Evolutionary conservation across 2,888 invertebrate species (phyloP).

Genomic region (Caradrina clavipalpis): DNA sequence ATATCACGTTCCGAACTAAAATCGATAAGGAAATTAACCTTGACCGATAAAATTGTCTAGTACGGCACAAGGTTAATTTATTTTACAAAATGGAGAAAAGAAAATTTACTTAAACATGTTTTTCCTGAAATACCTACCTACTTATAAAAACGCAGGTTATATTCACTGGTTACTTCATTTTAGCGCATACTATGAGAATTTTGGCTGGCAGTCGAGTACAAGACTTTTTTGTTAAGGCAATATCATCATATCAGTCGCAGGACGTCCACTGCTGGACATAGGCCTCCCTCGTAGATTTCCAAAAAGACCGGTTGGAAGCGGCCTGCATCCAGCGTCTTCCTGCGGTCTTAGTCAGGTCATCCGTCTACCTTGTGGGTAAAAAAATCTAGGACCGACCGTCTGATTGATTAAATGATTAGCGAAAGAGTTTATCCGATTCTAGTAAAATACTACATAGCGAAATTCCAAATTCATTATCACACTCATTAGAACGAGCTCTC

Average conservation of each 20-base stretch:
- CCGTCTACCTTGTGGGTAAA: too few species aligned
- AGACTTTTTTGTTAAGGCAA: too few species aligned
- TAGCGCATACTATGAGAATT: not conserved
- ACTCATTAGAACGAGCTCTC: not conserved
- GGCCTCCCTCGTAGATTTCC: too few species aligned
- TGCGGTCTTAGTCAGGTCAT: too few species aligned
- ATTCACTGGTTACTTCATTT: not conserved
- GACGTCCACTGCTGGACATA: too few species aligned
- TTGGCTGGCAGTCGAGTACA: too few species aligned
- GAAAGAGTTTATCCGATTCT: not conserved
- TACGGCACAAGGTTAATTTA: conserved; percentile 14
- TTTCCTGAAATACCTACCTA: not conserved
- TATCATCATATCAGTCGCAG: too few species aligned
- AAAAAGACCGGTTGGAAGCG: too few species aligned
- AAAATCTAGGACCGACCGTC: too few species aligned
- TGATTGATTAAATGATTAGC: too few species aligned
- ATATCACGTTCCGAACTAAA: conserved; percentile 24
- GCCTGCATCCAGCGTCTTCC: too few species aligned
- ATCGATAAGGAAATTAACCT: conserved; percentile 42
- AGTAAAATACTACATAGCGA: not conserved
- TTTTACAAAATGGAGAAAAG: conserved; percentile 16
- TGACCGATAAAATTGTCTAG: conserved; percentile 42
- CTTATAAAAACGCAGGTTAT: not conserved
- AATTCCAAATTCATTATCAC: conserved; percentile 6
- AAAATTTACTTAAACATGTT: not conserved